These are phyloP conservation scores for Cephus nigrinus DNA, from an alignment of 2,888 invertebrate species.

Conservation along the genomic window DNA sequence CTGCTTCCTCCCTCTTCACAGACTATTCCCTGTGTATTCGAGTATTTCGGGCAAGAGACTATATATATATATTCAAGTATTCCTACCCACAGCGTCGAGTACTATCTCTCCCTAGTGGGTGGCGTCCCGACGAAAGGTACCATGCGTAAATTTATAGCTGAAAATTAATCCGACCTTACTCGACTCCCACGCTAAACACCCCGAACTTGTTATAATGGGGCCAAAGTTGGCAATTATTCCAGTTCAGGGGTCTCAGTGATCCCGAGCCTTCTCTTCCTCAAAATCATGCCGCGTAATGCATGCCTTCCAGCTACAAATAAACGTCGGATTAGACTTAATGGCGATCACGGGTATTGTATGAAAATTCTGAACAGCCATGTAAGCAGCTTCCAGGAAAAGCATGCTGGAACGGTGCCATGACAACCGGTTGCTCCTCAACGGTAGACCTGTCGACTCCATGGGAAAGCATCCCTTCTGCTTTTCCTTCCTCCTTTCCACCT, in stretches of 20 bases:
- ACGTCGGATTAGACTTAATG: constrained; percentile 44
- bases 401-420: constrained; percentile 28
- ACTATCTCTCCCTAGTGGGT: background rate
- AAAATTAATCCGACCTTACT: constrained; percentile 5
- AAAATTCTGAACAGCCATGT: constrained; percentile 42
- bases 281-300: background rate
- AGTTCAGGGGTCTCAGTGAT: constrained; percentile 24
- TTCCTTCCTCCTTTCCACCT: background rate
- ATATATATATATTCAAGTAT: background rate
- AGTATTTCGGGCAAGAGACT: background rate
- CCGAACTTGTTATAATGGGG: constrained; percentile 7
- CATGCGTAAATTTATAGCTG: constrained; percentile 9
- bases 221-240: constrained; percentile 32
- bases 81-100: background rate
- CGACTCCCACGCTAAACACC: constrained; percentile 6
- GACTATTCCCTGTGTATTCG: background rate
- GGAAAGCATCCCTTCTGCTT: background rate
- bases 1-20: background rate
- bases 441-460: background rate
- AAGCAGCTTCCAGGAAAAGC: constrained; percentile 44
- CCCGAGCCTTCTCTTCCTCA: background rate
- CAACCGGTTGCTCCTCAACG: constrained; percentile 20
- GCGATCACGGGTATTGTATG: constrained; percentile 40
- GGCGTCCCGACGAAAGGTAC: background rate
- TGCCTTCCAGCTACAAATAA: constrained; percentile 34